These are phyloP conservation scores for Ophthalmolycus amberensis DNA, from an alignment of 2,113 vertebrate genomes.

Conservation along the genomic window DNA sequence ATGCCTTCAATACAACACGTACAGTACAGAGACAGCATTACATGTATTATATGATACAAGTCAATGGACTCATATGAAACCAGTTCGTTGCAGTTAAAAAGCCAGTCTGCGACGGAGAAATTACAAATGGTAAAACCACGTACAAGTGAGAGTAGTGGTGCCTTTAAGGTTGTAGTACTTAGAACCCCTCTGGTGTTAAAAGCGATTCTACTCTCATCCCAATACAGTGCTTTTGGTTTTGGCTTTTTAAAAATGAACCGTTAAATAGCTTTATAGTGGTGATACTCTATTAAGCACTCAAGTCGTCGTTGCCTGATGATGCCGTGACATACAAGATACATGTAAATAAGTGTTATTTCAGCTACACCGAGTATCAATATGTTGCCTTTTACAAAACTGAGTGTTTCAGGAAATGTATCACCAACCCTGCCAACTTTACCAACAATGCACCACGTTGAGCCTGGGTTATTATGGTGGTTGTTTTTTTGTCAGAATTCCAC, in stretches of 20 bases:
- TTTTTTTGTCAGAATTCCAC: not conserved
- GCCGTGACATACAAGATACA: fast-evolving
- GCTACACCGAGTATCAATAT: not conserved
- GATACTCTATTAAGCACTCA: not conserved
- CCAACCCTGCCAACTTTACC: not conserved
- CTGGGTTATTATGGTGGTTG: not conserved
- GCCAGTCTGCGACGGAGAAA: not conserved
- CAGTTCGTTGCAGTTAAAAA: not conserved
- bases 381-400: not conserved
- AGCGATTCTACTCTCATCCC: not conserved
- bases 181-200: not conserved
- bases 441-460: not conserved
- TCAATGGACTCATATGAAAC: not conserved
- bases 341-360: not conserved
- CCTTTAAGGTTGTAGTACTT: not conserved
- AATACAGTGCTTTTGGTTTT: not conserved
- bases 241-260: not conserved
- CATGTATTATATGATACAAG: not conserved
- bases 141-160: not conserved
- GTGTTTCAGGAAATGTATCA: not conserved
- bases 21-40: not conserved
- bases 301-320: not conserved
- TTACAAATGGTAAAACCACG: not conserved
- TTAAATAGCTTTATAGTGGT: not conserved
- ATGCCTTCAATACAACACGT: not conserved